A percentile compares a stretch with the other conserved stretches of the same genome.
These are phyloP conservation scores for Temnothorax ravouxi DNA, from an alignment of 2,888 invertebrate species.

Conservation along the genomic window DNA sequence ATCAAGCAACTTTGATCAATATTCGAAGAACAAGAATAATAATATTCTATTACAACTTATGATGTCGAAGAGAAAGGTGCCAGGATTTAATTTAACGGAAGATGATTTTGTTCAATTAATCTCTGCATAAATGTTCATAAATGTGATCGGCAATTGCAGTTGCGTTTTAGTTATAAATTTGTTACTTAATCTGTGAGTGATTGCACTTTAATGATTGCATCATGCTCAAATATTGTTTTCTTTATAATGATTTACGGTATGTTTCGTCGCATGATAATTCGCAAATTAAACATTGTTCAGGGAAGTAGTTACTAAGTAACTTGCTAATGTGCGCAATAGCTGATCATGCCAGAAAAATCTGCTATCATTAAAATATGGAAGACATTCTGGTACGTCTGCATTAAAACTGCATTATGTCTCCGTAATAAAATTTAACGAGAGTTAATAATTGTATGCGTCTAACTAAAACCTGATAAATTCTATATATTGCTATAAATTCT, in stretches of 20 bases:
- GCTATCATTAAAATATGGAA: constrained; percentile 71
- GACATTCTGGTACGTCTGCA: constrained; percentile 59
- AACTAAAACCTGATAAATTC: constrained; percentile 43
- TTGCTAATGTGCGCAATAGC: constrained; percentile 4
- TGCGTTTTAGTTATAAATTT: background rate
- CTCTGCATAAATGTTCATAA: background rate
- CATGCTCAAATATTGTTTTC: background rate
- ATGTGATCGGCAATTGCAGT: background rate
- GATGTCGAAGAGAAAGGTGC: constrained; percentile 68
- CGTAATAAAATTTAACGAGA: constrained; percentile 53
- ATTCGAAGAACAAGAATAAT: background rate
- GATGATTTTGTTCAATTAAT: constrained; percentile 53
- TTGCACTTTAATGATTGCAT: background rate
- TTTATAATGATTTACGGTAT: background rate
- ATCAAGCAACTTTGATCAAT: background rate
- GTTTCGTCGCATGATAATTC: background rate
- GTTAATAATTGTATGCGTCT: constrained; percentile 39
- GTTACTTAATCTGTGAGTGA: background rate
- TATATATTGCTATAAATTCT: constrained; percentile 64
- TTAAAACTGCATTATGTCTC: constrained; percentile 42
- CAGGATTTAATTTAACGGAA: constrained; percentile 60
- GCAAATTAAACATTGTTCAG: background rate
- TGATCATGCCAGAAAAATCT: constrained; percentile 23
- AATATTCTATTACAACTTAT: constrained; percentile 6
- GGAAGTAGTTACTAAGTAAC: background rate